Evolutionary conservation across 2,888 invertebrate species (phyloP).

Genomic region (Caenorhabditis auriculariae): DNA sequence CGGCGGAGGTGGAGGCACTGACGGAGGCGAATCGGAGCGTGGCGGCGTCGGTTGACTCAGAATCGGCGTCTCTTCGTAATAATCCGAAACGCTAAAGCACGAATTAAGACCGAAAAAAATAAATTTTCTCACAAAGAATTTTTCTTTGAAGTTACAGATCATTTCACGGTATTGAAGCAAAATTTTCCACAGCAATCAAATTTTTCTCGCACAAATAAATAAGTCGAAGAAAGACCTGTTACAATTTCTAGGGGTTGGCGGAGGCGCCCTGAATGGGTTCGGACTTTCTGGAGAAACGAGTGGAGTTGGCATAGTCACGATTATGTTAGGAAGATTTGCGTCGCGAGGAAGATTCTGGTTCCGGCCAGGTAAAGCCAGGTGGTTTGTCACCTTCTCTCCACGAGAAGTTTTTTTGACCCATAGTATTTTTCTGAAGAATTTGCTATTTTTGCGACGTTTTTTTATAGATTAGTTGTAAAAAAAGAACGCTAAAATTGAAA

Average conservation of each 20-base stretch:
- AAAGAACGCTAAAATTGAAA: no score
- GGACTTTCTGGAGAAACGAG: conserved; percentile 29
- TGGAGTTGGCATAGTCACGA: conserved; percentile 28
- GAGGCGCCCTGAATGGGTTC: conserved; percentile 33
- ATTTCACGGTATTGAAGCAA: no score
- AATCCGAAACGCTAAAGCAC: no score
- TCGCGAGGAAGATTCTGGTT: conserved; percentile 1
- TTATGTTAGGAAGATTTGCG: conserved; percentile 20
- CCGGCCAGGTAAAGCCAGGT: conserved; percentile 28
- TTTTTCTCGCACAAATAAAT: no score
- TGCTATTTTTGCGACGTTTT: no score
- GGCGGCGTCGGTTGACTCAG: conserved; percentile 4
- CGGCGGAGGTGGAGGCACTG: conserved; percentile 25
- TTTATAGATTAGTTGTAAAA: no score
- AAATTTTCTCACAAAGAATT: neutral
- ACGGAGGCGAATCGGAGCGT: neutral
- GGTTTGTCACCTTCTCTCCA: conserved; percentile 29
- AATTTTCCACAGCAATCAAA: no score
- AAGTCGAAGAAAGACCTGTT: conserved; percentile 8
- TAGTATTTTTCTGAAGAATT: neutral
- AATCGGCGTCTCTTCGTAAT: conserved; percentile 32
- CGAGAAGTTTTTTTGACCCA: conserved; percentile 40
- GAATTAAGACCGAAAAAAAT: conserved; percentile 18
- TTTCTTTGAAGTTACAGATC: no score
- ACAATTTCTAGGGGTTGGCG: conserved; percentile 27